Evolutionary conservation across 2,888 invertebrate genomes (phyloP).

Genomic region (Himalopsyche anomala): DNA sequence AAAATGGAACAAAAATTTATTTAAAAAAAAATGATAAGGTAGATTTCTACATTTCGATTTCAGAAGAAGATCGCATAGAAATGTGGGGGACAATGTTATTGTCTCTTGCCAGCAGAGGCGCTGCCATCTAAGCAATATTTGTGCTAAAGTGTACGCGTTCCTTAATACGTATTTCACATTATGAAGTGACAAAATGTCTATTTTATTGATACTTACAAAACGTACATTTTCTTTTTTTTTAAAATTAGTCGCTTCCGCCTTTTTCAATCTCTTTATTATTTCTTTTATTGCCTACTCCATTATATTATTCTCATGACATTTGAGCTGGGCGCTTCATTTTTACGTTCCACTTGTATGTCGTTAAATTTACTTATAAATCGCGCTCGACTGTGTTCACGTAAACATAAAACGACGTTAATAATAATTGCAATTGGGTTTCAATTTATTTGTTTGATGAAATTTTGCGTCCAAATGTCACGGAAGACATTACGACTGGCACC

Average conservation of each 20-base stretch:
- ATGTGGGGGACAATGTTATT: too few relatives aligned
- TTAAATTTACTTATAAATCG: conserved; percentile 26
- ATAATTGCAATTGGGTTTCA: neutral
- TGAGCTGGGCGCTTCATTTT: neutral
- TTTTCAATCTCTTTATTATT: neutral
- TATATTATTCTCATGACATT: conserved; percentile 4
- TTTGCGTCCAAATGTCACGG: neutral
- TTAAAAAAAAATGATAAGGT: too few relatives aligned
- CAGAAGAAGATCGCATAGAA: too few relatives aligned
- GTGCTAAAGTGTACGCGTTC: too few relatives aligned
- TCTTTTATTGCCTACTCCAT: conserved; percentile 2
- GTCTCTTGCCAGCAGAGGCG: too few relatives aligned
- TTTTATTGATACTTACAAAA: too few relatives aligned
- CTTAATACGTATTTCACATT: too few relatives aligned
- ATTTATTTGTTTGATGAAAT: conserved; percentile 15
- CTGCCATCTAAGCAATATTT: too few relatives aligned
- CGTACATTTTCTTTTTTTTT: neutral
- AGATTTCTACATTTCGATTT: too few relatives aligned
- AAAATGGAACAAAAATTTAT: too few relatives aligned
- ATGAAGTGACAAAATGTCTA: too few relatives aligned
- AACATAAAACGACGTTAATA: neutral
- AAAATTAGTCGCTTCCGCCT: neutral
- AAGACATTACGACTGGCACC: neutral
- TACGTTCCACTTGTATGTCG: conserved; percentile 13
- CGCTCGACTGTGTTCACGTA: neutral